Conservation (phyloP, 2,888 invertebrate genomes). For the Chromoteleia sp. region DNA sequence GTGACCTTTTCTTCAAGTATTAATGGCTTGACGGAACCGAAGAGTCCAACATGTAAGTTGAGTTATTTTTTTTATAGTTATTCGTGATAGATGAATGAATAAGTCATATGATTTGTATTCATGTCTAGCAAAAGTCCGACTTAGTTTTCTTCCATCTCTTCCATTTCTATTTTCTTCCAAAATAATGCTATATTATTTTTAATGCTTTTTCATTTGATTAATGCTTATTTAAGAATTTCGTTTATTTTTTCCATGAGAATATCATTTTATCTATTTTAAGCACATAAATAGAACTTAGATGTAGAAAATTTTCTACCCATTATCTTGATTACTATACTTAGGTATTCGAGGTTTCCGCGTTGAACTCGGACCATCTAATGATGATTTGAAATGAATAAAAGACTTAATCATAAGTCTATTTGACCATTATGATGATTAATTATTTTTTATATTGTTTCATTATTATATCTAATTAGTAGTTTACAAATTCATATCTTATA, state of each 20-base stretch:
- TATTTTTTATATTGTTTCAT: not conserved
- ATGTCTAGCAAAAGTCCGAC: conserved; percentile 10
- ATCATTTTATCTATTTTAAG: conserved; percentile 1
- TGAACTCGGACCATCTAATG: not conserved
- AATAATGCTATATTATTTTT: not conserved
- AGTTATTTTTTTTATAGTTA: conserved; percentile 23
- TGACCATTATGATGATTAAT: not conserved
- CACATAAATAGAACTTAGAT: not conserved
- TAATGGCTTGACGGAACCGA: conserved; percentile 17
- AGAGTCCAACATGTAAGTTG: not conserved
- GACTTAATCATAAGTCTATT: not conserved
- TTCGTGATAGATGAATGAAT: conserved; percentile 16
- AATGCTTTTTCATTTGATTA: conserved; percentile 1
- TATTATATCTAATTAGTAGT: not conserved
- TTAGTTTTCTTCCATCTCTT: not conserved
- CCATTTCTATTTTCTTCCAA: too few relatives aligned
- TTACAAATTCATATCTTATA: not conserved
- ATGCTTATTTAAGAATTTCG: not conserved
- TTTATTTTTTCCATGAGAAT: not conserved
- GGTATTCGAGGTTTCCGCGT: not conserved
- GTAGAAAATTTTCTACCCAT: conserved; percentile 10
- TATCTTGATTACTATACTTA: conserved; percentile 22
- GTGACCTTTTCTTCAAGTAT: conserved; percentile 21
- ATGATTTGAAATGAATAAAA: not conserved
- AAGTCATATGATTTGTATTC: conserved; percentile 26